Conservation (phyloP, 2,888 invertebrate species). For the Arrhopalites spinosus region DNA sequence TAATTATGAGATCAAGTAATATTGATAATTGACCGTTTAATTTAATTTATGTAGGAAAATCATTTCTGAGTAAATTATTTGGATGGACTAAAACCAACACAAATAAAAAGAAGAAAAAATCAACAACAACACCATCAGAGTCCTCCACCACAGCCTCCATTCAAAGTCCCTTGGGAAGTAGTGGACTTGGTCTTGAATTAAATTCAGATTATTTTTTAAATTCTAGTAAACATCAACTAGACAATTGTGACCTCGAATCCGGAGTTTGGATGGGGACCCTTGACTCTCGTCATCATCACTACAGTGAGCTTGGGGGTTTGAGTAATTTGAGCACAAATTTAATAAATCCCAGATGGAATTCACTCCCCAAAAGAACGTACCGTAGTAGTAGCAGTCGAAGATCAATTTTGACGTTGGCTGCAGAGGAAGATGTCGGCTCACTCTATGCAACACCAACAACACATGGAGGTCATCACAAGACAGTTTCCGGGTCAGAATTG, state of each 20-base stretch:
- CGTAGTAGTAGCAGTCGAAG: background rate
- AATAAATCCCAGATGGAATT: constrained; percentile 34
- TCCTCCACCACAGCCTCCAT: background rate
- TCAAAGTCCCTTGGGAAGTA: background rate
- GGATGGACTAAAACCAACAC: background rate
- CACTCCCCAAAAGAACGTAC: constrained; percentile 39
- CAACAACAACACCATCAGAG: background rate
- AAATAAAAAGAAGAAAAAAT: background rate
- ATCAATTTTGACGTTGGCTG: constrained; percentile 11
- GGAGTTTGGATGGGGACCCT: no score
- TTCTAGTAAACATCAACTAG: background rate
- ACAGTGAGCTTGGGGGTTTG: background rate
- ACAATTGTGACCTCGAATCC: constrained; percentile 3
- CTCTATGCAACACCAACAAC: background rate
- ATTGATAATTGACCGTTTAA: background rate
- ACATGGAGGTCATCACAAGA: no score
- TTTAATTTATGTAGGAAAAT: background rate
- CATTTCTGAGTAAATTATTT: background rate
- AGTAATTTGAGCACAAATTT: background rate
- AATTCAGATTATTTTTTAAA: background rate
- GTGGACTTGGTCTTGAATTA: background rate
- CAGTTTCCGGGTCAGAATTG: background rate
- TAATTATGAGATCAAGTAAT: background rate
- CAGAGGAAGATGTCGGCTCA: background rate
- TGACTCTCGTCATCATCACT: background rate